phyloP scores from a whole-genome alignment of 2,113 vertebrate genomes.

The Hippopotamus amphibius region DNA sequence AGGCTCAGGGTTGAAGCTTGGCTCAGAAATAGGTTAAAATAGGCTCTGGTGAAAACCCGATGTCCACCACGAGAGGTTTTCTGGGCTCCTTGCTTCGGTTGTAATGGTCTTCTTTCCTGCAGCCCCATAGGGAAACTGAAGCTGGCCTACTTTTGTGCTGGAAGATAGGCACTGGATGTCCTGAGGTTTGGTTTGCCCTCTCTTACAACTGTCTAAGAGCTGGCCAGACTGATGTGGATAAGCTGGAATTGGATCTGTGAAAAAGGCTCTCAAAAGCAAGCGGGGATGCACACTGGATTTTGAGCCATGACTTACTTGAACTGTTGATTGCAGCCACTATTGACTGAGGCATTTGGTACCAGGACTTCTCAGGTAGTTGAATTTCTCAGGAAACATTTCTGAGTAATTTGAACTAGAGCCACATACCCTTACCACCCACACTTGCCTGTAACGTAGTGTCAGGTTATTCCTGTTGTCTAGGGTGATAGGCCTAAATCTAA shows the following conservation, averaged over 20 bases:
- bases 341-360: not conserved
- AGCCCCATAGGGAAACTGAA: conserved; percentile 13
- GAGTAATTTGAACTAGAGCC: conserved; percentile 19
- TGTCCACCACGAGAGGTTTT: conserved; percentile 17
- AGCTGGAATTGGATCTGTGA: not conserved
- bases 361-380: not conserved
- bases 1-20: conserved; percentile 80
- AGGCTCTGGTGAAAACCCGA: conserved; percentile 47
- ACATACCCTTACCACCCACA: not conserved
- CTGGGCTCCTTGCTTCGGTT: conserved; percentile 60
- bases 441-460: not conserved
- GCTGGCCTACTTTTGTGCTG: conserved; percentile 8
- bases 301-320: not conserved
- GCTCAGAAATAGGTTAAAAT: conserved; percentile 78
- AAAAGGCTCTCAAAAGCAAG: not conserved
- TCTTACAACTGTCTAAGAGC: not conserved
- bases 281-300: not conserved
- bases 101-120: not conserved
- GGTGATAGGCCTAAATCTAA: not conserved
- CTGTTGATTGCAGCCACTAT: not conserved
- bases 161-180: not conserved
- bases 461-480: not conserved
- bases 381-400: conserved; percentile 41
- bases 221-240: not conserved
- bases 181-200: not conserved